These are phyloP conservation scores for Hystrix brachyura DNA, from an alignment of 2,113 vertebrate species.

Conservation along the genomic window DNA sequence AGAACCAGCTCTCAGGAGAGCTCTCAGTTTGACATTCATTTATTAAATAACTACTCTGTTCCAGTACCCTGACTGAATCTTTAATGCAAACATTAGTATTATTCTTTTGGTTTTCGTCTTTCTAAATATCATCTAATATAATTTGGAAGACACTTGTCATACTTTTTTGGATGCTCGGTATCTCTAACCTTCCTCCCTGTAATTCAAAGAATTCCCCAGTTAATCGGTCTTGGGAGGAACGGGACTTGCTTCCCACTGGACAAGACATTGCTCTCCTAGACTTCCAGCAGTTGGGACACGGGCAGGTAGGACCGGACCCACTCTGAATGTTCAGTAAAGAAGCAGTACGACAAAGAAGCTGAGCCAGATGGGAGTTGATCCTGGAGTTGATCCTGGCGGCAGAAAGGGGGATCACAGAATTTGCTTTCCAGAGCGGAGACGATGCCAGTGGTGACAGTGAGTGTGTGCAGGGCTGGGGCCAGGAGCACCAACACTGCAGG, in stretches of 20 bases:
- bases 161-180: not conserved
- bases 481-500: not conserved
- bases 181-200: not conserved
- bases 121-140: conserved; percentile 2
- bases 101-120: conserved; percentile 4
- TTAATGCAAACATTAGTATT: not conserved
- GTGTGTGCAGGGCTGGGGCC: too few species aligned
- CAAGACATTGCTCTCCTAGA: not conserved
- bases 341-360: not conserved
- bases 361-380: not conserved
- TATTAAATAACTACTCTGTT: not conserved
- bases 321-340: not conserved
- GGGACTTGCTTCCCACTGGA: not conserved
- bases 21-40: not conserved
- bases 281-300: not conserved
- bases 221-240: not conserved
- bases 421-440: not conserved
- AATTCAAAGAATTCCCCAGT: not conserved
- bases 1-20: not conserved
- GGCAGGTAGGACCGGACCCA: not conserved
- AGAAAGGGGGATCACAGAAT: not conserved
- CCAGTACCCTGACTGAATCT: not conserved
- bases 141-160: not conserved
- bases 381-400: not conserved
- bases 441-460: not conserved